Base-by-base conservation (phyloP, 1,140 invertebrate genomes). In the Caenorhabditis brenneri region DNA sequence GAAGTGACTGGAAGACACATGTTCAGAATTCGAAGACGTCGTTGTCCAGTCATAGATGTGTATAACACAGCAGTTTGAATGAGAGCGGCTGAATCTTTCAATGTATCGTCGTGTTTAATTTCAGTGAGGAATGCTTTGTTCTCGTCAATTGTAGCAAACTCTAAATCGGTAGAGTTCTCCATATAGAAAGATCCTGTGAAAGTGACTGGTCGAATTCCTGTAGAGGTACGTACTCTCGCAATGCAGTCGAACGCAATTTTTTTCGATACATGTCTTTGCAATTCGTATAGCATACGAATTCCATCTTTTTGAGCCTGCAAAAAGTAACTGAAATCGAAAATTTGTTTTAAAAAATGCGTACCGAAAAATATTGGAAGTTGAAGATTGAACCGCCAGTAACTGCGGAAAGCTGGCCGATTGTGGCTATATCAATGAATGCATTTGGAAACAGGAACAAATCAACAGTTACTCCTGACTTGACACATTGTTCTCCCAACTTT, bases 361-460 rank as follows among this genome's bases (percentile, higher is more conserved):
- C 95, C 92, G 96, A 95, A 92, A 99, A 99, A 92, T 98, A 98
- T 7, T 96, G 97, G 91, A 99, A 99, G 91, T 99, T 99, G 91
- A 95, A 96, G 79, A 97, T 92, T 92, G 95, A 94, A 24, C 97
- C 97, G 33, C 97, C 96, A 15, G 96, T 96, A n/a, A 98, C 92
- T 48, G 95, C 92, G n/a, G 94, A 93, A 79, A 98, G 94, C 92
- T 99, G 97, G 16, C 95, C 94, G 87, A 99, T 94, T 0, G 96
- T 97, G 48, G 97, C 96, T 27, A 97, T 92, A 92, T 99, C 97
- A 74, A 97, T 94, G 91, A 97, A 98, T 1, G 96, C 93, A 92
- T 97, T 97, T 89, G 98, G 98, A 89, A 97, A 96, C 48, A 98
- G 91, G 91, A 97, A 99, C n/a, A n/a, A n/a, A n/a, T n/a, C n/a